phyloP scores from a whole-genome alignment of 2,888 invertebrate genomes.

The Allolobophora icterica region DNA sequence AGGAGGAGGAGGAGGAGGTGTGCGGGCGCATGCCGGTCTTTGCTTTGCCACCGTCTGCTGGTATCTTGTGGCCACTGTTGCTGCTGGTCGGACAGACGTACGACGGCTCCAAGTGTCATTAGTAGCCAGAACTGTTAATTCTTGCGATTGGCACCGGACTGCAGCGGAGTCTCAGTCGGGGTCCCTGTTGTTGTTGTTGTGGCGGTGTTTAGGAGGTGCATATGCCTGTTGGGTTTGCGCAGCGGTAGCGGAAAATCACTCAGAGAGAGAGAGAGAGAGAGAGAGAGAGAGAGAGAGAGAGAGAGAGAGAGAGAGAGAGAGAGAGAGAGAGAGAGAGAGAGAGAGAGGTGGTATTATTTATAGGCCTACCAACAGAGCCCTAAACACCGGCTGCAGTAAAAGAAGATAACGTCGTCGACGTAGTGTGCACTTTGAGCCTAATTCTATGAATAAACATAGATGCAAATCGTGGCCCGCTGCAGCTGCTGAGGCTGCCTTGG shows the following conservation, averaged over 20 bases:
- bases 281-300: background rate
- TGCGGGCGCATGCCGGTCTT: too few species aligned
- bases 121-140: slow-evolving; percentile 3
- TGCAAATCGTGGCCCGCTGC: background rate
- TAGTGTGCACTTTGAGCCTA: background rate
- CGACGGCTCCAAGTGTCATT: background rate
- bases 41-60: too few species aligned
- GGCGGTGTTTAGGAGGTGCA: background rate
- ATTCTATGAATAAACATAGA: background rate
- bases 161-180: background rate
- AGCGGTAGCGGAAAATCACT: background rate
- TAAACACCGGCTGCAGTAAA: background rate
- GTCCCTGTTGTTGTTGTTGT: background rate
- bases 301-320: background rate
- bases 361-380: background rate
- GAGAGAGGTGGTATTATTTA: background rate
- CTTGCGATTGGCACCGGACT: background rate
- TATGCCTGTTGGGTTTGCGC: background rate
- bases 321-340: background rate
- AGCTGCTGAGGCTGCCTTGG: background rate
- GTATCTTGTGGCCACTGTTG: background rate
- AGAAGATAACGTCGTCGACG: slow-evolving; percentile 9
- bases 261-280: background rate
- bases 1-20: background rate
- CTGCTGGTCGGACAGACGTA: background rate